These are phyloP conservation scores for Apodemus speciosus DNA, from an alignment of 2,113 vertebrate species.

Conservation along the genomic window DNA sequence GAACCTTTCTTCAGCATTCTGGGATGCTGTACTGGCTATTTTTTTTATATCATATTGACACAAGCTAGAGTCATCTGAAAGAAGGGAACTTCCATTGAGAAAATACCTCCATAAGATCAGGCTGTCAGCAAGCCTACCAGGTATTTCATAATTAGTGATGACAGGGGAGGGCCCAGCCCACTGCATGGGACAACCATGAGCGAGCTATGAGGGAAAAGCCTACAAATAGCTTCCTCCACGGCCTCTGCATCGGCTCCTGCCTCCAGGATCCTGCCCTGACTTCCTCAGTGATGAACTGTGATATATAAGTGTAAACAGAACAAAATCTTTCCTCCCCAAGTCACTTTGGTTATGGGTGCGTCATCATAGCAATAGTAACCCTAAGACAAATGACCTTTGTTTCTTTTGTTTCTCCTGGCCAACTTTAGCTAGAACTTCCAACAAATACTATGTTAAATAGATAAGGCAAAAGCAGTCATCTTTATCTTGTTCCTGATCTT, in stretches of 20 bases:
- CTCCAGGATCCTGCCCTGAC: not conserved
- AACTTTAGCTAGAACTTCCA: not conserved
- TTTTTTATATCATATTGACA: not conserved
- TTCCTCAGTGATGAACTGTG: not conserved
- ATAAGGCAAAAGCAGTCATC: not conserved
- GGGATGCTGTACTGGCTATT: not conserved
- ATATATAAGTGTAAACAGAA: not conserved
- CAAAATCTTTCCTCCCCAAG: not conserved
- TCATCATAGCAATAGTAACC: not conserved
- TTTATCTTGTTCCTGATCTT: not conserved
- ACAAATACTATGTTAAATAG: not conserved
- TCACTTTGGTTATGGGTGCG: not conserved
- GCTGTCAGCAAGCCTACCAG: not conserved
- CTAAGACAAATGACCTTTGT: not conserved
- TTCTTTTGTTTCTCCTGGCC: constrained; percentile 3
- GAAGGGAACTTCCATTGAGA: not conserved
- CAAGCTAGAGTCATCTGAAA: not conserved
- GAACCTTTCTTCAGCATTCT: not conserved
- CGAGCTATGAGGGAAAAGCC: not conserved
- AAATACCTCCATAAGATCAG: not conserved
- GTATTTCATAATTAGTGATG: not conserved
- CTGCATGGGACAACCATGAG: not conserved
- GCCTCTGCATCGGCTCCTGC: not conserved
- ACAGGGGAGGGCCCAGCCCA: not conserved
- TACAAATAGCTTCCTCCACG: not conserved